Evolutionary conservation across 2,888 invertebrate species (phyloP).

Genomic region (Morpho deidamia): DNA sequence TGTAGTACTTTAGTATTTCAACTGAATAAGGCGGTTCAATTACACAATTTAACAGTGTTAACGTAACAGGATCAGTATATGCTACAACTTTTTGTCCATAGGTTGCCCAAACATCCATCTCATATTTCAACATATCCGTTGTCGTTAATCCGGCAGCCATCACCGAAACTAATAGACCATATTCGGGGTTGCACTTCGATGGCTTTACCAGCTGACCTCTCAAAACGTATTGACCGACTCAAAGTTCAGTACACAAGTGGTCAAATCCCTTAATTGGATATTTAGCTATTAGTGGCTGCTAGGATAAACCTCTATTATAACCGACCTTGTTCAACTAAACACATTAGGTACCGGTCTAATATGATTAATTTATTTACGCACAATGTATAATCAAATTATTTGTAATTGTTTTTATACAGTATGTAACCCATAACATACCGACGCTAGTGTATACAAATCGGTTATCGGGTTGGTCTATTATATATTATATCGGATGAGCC

Average conservation of each 20-base stretch:
- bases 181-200: constrained; percentile 69
- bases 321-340: constrained; percentile 20
- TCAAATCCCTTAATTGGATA: constrained; percentile 66
- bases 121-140: constrained; percentile 64
- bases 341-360: constrained; percentile 13
- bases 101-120: constrained; percentile 54
- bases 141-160: constrained; percentile 55
- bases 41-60: background rate
- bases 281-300: constrained; percentile 41
- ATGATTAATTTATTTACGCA: constrained; percentile 13
- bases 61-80: constrained; percentile 7
- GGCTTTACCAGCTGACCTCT: constrained; percentile 70
- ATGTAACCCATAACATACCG: too few species aligned
- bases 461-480: too few species aligned
- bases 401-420: too few species aligned
- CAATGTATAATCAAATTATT: constrained; percentile 3
- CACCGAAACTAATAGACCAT: constrained; percentile 62
- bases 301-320: constrained; percentile 23
- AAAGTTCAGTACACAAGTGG: constrained; percentile 69
- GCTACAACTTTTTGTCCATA: constrained; percentile 9
- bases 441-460: too few species aligned
- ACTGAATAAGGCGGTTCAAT: background rate
- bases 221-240: constrained; percentile 61
- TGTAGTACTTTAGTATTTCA: too few species aligned
- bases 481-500: too few species aligned